Evolutionary conservation across 2,888 invertebrate genomes (phyloP).

Genomic region (Cheilosia soror): DNA sequence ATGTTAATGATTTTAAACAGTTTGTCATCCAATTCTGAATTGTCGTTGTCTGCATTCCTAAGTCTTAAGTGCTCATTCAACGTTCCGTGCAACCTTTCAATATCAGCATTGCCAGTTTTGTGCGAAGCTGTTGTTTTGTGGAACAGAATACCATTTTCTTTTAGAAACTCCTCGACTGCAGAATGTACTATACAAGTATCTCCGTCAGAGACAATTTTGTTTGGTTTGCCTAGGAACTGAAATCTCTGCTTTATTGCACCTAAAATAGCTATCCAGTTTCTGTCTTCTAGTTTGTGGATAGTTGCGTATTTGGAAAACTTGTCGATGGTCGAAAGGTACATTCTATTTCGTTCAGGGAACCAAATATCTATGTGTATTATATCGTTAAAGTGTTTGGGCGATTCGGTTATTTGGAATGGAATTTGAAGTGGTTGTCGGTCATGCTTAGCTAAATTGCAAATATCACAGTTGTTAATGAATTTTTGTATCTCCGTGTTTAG

Average conservation of each 20-base stretch:
- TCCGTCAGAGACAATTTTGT: no score
- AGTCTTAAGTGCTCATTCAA: no score
- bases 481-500: conserved; percentile 45
- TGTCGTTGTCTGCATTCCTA: no score
- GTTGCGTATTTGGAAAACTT: conserved; percentile 9
- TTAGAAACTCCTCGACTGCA: no score
- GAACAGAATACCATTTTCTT: no score
- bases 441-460: conserved; percentile 54
- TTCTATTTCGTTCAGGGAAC: conserved; percentile 5
- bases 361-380: conserved; percentile 6
- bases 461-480: conserved; percentile 52
- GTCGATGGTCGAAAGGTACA: background rate
- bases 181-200: no score
- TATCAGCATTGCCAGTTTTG: no score
- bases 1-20: no score
- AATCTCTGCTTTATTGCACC: background rate
- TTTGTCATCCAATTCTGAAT: no score
- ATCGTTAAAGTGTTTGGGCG: conserved; percentile 1
- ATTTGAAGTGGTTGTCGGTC: background rate
- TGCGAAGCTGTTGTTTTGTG: no score
- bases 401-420: conserved; percentile 3
- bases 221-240: background rate
- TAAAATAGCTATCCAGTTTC: background rate
- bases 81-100: no score
- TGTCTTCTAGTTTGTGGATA: background rate